A percentile compares a stretch with the other conserved stretches of the same genome.
Conservation (phyloP, 2,888 invertebrate species). For the Hipparchia sbordonii region DNA sequence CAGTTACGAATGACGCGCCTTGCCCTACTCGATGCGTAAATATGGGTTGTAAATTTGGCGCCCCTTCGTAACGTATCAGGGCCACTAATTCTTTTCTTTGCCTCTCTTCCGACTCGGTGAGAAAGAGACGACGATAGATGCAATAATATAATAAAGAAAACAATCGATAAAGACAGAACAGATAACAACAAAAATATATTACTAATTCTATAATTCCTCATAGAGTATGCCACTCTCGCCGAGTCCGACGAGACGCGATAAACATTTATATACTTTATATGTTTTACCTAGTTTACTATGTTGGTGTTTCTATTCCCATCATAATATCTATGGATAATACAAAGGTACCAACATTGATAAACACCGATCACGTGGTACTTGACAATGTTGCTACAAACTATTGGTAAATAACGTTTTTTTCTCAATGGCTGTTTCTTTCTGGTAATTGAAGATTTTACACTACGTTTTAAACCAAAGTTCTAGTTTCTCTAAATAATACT, state of each 20-base stretch:
- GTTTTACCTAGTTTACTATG: conserved; percentile 76
- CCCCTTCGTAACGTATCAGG: conserved; percentile 58
- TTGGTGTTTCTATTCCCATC: conserved; percentile 80
- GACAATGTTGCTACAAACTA: conserved; percentile 67
- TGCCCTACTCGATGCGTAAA: conserved; percentile 44
- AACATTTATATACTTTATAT: conserved; percentile 68
- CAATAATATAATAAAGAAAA: conserved; percentile 58
- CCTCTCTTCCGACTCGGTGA: conserved; percentile 51
- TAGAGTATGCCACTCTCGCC: conserved; percentile 58
- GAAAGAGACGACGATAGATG: conserved; percentile 59
- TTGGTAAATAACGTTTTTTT: conserved; percentile 69
- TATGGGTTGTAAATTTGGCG: conserved; percentile 48
- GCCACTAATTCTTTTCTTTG: conserved; percentile 44
- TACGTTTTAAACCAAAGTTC: conserved; percentile 73
- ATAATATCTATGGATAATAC: conserved; percentile 65
- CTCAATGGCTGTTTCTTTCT: conserved; percentile 57
- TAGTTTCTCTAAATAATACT: conserved; percentile 82
- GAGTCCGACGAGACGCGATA: conserved; percentile 57
- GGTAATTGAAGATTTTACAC: conserved; percentile 71
- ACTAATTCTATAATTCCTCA: conserved; percentile 68
- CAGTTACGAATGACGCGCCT: conserved; percentile 58
- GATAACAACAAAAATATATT: conserved; percentile 77
- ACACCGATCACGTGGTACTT: conserved; percentile 54
- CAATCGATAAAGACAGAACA: conserved; percentile 70
- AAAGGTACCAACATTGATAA: conserved; percentile 60